These are phyloP conservation scores for Gasterosteus nipponicus DNA, from an alignment of 2,113 vertebrate species.

Conservation along the genomic window DNA sequence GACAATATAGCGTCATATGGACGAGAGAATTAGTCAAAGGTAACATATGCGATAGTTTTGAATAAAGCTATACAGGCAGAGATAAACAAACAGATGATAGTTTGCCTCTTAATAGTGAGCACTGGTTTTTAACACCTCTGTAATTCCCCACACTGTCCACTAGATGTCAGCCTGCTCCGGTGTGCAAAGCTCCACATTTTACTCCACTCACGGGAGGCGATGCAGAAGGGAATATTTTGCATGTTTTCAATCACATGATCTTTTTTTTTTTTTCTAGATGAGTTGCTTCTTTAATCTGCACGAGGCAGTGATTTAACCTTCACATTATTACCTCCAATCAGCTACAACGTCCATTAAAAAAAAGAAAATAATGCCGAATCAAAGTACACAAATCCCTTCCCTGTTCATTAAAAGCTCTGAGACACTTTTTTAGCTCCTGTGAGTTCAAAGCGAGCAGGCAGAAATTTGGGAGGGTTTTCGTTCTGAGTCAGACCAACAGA, in stretches of 20 bases:
- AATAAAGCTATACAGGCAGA: background rate
- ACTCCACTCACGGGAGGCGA: background rate
- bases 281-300: background rate
- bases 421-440: background rate
- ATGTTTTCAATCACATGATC: background rate
- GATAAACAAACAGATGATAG: background rate
- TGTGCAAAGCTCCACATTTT: conserved; percentile 2
- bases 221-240: conserved; percentile 11
- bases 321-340: background rate
- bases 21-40: too few species aligned
- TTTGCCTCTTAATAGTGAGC: background rate
- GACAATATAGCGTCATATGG: background rate
- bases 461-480: background rate
- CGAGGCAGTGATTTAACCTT: background rate
- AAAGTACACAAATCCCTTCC: background rate
- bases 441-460: background rate
- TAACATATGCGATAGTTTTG: background rate
- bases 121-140: background rate
- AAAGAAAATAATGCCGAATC: too few species aligned
- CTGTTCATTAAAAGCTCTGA: background rate
- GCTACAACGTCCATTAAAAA: conserved; percentile 15
- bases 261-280: background rate
- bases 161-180: conserved; percentile 58
- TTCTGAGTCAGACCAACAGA: too few species aligned
- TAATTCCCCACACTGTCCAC: conserved; percentile 44